Evolutionary conservation across 2,888 invertebrate genomes (phyloP).

Genomic region (Suillia variegata): DNA sequence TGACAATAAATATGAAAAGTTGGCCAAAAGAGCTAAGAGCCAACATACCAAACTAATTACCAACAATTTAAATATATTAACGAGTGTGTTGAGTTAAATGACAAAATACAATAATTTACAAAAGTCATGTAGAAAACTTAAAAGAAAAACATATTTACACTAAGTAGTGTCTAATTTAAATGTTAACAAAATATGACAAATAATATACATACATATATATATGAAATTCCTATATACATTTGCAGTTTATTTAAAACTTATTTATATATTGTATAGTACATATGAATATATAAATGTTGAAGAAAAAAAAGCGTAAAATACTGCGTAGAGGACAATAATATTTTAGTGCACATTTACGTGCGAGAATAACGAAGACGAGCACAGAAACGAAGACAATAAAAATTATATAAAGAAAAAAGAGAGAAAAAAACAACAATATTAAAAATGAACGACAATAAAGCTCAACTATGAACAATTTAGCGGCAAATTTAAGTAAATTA

Average conservation of each 20-base stretch:
- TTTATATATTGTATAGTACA: background rate
- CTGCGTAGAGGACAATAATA: constrained; percentile 50
- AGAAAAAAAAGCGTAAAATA: constrained; percentile 22
- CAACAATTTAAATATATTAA: too few species aligned
- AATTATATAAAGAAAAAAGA: background rate
- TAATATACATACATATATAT: background rate
- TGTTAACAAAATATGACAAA: background rate
- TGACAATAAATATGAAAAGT: too few species aligned
- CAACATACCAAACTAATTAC: too few species aligned
- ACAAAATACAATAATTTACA: too few species aligned
- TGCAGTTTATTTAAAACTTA: background rate
- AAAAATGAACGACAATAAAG: background rate
- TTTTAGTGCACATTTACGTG: constrained; percentile 19
- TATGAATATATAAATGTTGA: constrained; percentile 10
- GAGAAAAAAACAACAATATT: background rate
- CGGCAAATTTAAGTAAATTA: background rate
- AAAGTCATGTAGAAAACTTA: constrained; percentile 16
- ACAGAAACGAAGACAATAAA: constrained; percentile 27
- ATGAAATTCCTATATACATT: background rate
- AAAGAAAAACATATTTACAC: constrained; percentile 16
- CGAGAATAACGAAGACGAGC: constrained; percentile 31
- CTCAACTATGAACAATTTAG: too few species aligned
- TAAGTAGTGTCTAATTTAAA: background rate
- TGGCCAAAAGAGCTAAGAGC: too few species aligned
- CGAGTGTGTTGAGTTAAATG: too few species aligned